Evolutionary conservation across 2,113 vertebrate species (phyloP).

Genomic region (Phodopus roborovskii): DNA sequence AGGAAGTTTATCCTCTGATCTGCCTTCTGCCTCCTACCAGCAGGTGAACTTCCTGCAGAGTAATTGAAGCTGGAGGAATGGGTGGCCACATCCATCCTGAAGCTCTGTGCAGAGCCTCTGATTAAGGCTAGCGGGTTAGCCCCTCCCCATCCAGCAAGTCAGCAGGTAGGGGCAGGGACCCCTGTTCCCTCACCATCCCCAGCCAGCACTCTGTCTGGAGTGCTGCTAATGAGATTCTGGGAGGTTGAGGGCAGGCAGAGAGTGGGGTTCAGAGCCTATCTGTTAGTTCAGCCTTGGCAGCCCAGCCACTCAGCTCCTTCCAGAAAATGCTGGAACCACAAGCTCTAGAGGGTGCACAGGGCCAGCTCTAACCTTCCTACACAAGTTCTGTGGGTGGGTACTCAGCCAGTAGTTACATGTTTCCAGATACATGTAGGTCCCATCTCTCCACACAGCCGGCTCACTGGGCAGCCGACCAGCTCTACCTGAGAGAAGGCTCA

Average conservation of each 20-base stretch:
- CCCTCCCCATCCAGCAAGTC: slow-evolving; percentile 10
- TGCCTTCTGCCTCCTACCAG: slow-evolving; percentile 26
- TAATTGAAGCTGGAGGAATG: slow-evolving; percentile 20
- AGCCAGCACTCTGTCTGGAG: background rate
- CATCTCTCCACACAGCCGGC: background rate
- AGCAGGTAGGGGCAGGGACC: background rate
- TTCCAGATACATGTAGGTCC: background rate
- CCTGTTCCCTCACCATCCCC: background rate
- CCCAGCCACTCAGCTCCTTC: background rate
- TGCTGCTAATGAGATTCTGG: background rate
- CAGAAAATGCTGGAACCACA: background rate
- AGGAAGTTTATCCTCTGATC: background rate
- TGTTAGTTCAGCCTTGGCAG: background rate
- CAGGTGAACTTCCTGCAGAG: slow-evolving; percentile 27
- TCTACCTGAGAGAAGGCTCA: background rate
- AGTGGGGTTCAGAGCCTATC: background rate
- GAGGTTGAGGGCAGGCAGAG: background rate
- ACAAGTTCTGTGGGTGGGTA: background rate
- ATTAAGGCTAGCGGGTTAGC: slow-evolving; percentile 53
- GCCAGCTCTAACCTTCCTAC: background rate
- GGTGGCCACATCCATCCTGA: background rate
- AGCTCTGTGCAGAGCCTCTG: slow-evolving; percentile 35
- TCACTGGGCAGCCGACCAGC: background rate
- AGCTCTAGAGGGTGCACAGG: background rate
- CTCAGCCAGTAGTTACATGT: background rate